A percentile compares a stretch with the other conserved stretches of the same genome.
Evolutionary conservation across 2,797 vertebrate genomes (phyloP).

Genomic region (Danio tinwini): DNA sequence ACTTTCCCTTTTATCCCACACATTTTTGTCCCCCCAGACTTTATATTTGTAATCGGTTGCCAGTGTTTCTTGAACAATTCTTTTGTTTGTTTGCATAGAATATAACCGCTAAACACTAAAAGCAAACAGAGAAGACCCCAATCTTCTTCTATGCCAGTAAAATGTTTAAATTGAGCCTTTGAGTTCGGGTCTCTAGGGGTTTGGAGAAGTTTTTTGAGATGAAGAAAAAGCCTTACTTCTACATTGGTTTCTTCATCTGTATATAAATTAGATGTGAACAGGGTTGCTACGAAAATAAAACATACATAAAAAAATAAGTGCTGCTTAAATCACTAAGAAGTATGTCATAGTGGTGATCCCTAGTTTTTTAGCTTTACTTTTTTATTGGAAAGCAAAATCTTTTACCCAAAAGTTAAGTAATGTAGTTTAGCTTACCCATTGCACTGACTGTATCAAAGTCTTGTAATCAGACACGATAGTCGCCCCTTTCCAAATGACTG

Average conservation of each 20-base stretch:
- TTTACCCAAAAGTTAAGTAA: slow-evolving; percentile 70
- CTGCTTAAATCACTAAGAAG: slow-evolving; percentile 98
- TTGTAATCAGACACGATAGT: slow-evolving; percentile 93
- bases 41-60: slow-evolving; percentile 47
- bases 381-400: slow-evolving; percentile 89
- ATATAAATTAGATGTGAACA: slow-evolving; percentile 94
- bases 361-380: slow-evolving; percentile 84
- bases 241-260: slow-evolving; percentile 97
- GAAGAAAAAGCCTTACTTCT: slow-evolving; percentile 98
- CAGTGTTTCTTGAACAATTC: slow-evolving; percentile 10
- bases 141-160: slow-evolving; percentile 53
- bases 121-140: slow-evolving; percentile 49
- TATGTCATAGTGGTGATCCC: slow-evolving; percentile 93
- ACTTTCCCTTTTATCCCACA: slow-evolving; percentile 43
- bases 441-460: slow-evolving; percentile 95
- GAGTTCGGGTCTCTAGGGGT: slow-evolving; percentile 67
- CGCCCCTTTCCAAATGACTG: slow-evolving; percentile 90
- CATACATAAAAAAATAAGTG: slow-evolving; percentile 96
- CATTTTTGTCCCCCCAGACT: slow-evolving; percentile 18
- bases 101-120: slow-evolving; percentile 47
- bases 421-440: slow-evolving; percentile 90
- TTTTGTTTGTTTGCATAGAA: slow-evolving; percentile 47
- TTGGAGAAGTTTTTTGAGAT: slow-evolving; percentile 83
- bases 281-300: slow-evolving; percentile 94
- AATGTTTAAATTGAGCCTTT: slow-evolving; percentile 42